phyloP scores from a whole-genome alignment of 2,113 vertebrate species.

The Balaenoptera acutorostrata region DNA sequence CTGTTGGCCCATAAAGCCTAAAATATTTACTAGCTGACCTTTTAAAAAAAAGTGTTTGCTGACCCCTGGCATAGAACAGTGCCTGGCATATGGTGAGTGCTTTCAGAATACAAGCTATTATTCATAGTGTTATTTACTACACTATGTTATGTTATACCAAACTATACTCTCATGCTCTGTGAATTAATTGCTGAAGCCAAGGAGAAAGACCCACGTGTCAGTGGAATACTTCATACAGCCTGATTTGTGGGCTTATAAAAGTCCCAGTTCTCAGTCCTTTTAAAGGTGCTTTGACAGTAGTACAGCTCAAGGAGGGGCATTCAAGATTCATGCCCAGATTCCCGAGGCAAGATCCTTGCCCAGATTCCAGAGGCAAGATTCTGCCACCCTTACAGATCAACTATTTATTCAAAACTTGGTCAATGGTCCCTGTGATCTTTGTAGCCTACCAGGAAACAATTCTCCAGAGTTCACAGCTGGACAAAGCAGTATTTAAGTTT shows the following conservation, averaged over 20 bases:
- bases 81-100: not conserved
- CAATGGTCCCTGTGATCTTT: not conserved
- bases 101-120: not conserved
- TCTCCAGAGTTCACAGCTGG: not conserved
- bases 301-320: not conserved
- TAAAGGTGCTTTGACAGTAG: not conserved
- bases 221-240: not conserved
- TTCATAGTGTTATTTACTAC: not conserved
- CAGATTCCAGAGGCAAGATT: not conserved
- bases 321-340: not conserved
- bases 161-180: not conserved
- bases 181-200: not conserved
- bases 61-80: not conserved
- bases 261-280: not conserved
- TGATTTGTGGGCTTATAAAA: not conserved
- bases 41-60: not conserved
- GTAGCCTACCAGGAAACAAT: not conserved
- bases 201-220: not conserved
- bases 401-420: not conserved
- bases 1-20: not conserved
- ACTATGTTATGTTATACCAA: not conserved
- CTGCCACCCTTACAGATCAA: not conserved
- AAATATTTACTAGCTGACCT: not conserved
- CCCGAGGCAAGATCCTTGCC: not conserved
- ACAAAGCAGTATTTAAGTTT: not conserved